Base-by-base conservation (phyloP, 2,888 invertebrate genomes). In the Pammene aurita region DNA sequence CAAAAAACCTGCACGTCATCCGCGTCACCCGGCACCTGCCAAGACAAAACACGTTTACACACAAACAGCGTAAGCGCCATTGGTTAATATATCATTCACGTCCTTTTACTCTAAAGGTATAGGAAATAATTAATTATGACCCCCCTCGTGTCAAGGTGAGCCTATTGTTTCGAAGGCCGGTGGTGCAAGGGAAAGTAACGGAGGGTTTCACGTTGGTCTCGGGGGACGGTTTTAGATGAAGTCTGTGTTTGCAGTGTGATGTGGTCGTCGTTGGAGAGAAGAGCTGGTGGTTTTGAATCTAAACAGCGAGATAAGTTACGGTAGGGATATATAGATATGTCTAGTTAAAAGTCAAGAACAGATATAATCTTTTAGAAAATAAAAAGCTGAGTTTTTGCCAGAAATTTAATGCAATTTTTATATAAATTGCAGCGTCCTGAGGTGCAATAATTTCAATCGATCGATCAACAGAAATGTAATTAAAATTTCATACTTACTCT, bases 1-100 rank as follows among this genome's bases (percentile, higher is more conserved):
- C 44, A 61, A 69, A 69, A 69, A 69, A 69, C 50, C 38, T 44
- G 60, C 58, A 41, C 54, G 65, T 70, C 70, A 70, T 46, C 35
- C 16, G 9, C 61, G 60, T 88, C 90, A 90, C 90, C 89, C 90
- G 89, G 87, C 90, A 92, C 90, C 91, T 92, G 91, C 90, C 91
- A 91, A 83, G 78, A 78, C 77, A 84, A 90, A 85, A 90, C 10
- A 7, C n/a, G 6, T 7, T 54, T 34, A 34, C 0, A 34, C 34
- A 6, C 0, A 54, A 54, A 35, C 26, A 34, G n/a, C n/a, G 7
- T 54, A 34, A 54, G 13, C n/a, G 34, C 13, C 34, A 54, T n/a
- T 34, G 9, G n/a, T 34, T 54, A n/a, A 5, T 9, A 34, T n/a
- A n/a, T 5, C 6, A 0, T 7, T 54, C 34, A 54, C 6, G 54